Conservation (phyloP, 2,888 invertebrate genomes). For the Meiosimyza decipiens region DNA sequence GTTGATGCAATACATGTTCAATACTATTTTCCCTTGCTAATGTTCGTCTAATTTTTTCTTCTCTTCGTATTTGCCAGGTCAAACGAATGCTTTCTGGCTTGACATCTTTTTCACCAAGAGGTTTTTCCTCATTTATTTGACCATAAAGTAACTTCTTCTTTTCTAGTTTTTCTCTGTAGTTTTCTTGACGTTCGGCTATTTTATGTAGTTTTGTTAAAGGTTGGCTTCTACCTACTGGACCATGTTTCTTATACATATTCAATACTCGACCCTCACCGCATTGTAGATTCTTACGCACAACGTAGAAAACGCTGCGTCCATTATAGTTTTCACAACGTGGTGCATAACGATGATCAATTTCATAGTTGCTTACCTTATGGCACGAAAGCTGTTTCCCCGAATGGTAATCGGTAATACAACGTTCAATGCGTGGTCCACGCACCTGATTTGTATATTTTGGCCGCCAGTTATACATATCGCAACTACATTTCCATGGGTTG, state of each 20-base stretch:
- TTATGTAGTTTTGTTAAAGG: slow-evolving; percentile 47
- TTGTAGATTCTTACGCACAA: slow-evolving; percentile 70
- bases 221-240: slow-evolving; percentile 36
- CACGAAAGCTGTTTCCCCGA: slow-evolving; percentile 57
- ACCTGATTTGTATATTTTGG: slow-evolving; percentile 71
- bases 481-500: slow-evolving; percentile 80
- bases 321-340: slow-evolving; percentile 73
- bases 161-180: slow-evolving; percentile 35
- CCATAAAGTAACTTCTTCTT: slow-evolving; percentile 12
- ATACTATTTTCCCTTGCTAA: slow-evolving; percentile 49
- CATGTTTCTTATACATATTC: slow-evolving; percentile 14
- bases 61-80: slow-evolving; percentile 38
- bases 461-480: slow-evolving; percentile 75
- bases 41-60: slow-evolving; percentile 41
- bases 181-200: slow-evolving; percentile 41
- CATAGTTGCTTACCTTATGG: slow-evolving; percentile 63
- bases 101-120: background rate
- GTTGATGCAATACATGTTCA: slow-evolving; percentile 42
- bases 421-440: slow-evolving; percentile 49
- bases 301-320: slow-evolving; percentile 74
- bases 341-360: slow-evolving; percentile 71
- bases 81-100: slow-evolving; percentile 22
- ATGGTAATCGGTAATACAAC: slow-evolving; percentile 57
- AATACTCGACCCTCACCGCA: slow-evolving; percentile 56
- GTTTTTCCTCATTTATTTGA: background rate